Conservation (phyloP, 2,888 invertebrate genomes). For the Andrena bucephala region DNA sequence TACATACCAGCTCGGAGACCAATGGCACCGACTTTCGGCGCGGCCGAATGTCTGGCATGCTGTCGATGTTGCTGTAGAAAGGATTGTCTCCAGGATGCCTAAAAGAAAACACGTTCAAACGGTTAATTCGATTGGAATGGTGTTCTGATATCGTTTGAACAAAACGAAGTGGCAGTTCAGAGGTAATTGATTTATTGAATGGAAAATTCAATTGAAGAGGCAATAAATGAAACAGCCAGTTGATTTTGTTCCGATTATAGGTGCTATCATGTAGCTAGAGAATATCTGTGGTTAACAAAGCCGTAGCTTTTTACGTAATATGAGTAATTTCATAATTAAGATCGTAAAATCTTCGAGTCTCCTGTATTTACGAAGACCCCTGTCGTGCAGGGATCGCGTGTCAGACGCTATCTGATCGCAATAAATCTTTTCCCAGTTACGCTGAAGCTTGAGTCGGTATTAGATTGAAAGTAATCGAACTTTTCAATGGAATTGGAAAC, state of each 20-base stretch:
- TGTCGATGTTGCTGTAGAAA: slow-evolving; percentile 99
- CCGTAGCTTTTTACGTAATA: neutral
- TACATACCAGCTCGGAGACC: slow-evolving; percentile 99
- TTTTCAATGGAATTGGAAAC: slow-evolving; percentile 67
- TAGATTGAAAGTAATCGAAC: slow-evolving; percentile 70
- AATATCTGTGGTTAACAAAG: too few relatives aligned
- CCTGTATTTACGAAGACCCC: slow-evolving; percentile 5
- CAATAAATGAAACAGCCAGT: too few relatives aligned
- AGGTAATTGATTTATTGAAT: too few relatives aligned
- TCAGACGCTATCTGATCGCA: slow-evolving; percentile 10
- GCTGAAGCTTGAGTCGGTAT: slow-evolving; percentile 35
- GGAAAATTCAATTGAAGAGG: neutral
- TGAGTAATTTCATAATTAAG: slow-evolving; percentile 20
- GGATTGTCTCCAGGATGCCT: slow-evolving; percentile 98
- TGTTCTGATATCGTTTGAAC: too few relatives aligned
- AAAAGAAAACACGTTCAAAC: slow-evolving; percentile 79
- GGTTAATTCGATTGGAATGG: slow-evolving; percentile 7
- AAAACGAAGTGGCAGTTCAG: too few relatives aligned
- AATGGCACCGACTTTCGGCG: slow-evolving; percentile 98
- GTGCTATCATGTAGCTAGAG: too few relatives aligned
- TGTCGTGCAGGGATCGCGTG: slow-evolving; percentile 28
- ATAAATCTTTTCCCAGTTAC: slow-evolving; percentile 45
- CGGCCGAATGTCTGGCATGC: slow-evolving; percentile 99
- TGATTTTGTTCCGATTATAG: too few relatives aligned
- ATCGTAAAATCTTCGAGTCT: neutral